Conservation (phyloP, 2,113 vertebrate genomes). For the Formicarius rufipectus region DNA sequence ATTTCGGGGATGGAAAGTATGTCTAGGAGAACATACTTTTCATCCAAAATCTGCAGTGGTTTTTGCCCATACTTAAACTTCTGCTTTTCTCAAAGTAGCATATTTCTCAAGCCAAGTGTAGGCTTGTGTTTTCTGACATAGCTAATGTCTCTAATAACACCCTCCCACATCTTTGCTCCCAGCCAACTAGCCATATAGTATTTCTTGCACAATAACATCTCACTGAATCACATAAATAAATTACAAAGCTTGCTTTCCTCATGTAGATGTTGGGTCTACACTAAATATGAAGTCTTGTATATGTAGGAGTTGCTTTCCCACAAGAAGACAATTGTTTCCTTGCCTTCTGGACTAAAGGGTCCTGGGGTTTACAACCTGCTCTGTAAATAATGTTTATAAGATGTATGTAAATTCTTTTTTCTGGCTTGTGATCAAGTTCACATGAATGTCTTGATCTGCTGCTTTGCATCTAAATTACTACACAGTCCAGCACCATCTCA, state of each 20-base stretch:
- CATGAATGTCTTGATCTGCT: neutral
- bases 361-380: neutral
- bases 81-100: neutral
- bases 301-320: neutral
- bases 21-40: neutral
- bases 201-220: slow-evolving; percentile 14
- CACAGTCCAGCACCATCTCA: neutral
- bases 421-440: neutral
- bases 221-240: neutral
- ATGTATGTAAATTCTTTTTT: neutral
- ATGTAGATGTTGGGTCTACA: neutral
- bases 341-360: neutral
- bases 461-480: neutral
- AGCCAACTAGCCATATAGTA: neutral
- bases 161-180: neutral
- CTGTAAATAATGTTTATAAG: neutral
- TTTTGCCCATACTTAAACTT: neutral
- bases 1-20: neutral
- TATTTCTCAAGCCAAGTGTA: neutral
- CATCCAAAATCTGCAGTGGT: neutral
- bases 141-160: neutral
- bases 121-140: neutral
- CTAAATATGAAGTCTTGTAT: neutral
- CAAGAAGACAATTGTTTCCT: neutral
- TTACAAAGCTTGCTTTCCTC: slow-evolving; percentile 1